Conservation (phyloP, 2,113 vertebrate species). For the Callochromis pleurospilus region DNA sequence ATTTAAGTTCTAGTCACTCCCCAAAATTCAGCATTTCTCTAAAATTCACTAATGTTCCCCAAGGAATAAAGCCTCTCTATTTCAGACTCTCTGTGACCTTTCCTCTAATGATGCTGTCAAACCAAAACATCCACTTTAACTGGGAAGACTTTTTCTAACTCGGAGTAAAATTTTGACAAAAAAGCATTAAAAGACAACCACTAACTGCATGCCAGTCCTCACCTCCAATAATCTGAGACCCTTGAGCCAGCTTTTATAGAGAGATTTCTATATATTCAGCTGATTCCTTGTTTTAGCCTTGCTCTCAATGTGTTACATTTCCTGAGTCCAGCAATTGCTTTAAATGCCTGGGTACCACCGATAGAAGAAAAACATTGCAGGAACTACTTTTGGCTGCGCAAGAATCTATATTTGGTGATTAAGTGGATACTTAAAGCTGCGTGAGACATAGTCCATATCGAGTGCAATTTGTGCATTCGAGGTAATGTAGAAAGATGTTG, state of each 20-base stretch:
- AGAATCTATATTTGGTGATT: not conserved
- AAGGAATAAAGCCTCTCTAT: not conserved
- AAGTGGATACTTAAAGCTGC: not conserved
- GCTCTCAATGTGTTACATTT: not conserved
- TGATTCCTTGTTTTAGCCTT: not conserved
- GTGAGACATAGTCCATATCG: not conserved
- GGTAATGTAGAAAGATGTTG: not conserved
- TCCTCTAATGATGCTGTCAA: not conserved
- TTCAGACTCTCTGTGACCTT: not conserved
- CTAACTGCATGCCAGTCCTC: not conserved
- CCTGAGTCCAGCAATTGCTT: not conserved
- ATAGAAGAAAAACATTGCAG: not conserved
- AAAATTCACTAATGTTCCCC: not conserved
- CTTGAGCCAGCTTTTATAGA: not conserved
- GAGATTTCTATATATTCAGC: not conserved
- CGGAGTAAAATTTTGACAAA: not conserved
- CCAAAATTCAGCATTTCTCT: not conserved
- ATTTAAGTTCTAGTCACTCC: not conserved
- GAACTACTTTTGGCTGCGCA: not conserved
- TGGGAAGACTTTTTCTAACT: not conserved
- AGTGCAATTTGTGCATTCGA: not conserved
- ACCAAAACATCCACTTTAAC: not conserved
- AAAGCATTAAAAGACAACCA: not conserved
- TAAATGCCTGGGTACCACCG: not conserved
- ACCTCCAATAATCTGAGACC: not conserved